Evolutionary conservation across 2,888 invertebrate species (phyloP).

Genomic region (Quadriops clusia): DNA sequence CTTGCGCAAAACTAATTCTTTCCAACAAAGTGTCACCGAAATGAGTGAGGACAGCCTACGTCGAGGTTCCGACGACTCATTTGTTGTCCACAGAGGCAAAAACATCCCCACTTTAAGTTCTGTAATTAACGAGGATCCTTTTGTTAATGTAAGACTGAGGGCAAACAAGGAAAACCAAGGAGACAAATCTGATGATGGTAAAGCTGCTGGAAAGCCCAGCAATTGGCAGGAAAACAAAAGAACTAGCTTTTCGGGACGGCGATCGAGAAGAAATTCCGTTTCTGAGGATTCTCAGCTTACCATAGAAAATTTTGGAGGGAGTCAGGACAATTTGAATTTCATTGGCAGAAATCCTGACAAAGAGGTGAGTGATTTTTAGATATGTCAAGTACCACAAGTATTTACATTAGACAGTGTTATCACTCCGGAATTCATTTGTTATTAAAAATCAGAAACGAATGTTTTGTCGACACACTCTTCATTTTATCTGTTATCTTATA

Average conservation of each 20-base stretch:
- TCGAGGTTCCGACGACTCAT: conserved; percentile 48
- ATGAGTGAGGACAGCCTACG: conserved; percentile 36
- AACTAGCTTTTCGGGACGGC: conserved; percentile 66
- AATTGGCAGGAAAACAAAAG: conserved; percentile 67
- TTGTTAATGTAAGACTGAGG: conserved; percentile 46
- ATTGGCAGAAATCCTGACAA: conserved; percentile 76
- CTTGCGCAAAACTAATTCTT: conserved; percentile 32
- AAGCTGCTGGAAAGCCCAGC: conserved; percentile 75
- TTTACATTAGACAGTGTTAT: too few species aligned
- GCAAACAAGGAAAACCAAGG: conserved; percentile 51
- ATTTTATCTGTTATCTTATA: too few species aligned
- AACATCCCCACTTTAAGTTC: conserved; percentile 70
- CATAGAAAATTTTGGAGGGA: conserved; percentile 87
- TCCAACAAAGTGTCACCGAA: conserved; percentile 32
- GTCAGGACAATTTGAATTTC: conserved; percentile 79
- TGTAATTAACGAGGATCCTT: conserved; percentile 44
- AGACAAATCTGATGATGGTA: conserved; percentile 49
- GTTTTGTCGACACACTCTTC: too few species aligned
- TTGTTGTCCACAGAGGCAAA: conserved; percentile 70
- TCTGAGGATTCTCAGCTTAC: conserved; percentile 82
- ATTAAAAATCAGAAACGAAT: too few species aligned
- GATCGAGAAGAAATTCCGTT: conserved; percentile 74
- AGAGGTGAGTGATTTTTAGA: conserved; percentile 34
- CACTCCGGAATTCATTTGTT: too few species aligned
- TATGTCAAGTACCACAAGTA: too few species aligned